Percentiles rank a stretch among this genome's conserved stretches.
Conservation (phyloP, 2,888 invertebrate genomes). For the Acanthosepion lycidas region DNA sequence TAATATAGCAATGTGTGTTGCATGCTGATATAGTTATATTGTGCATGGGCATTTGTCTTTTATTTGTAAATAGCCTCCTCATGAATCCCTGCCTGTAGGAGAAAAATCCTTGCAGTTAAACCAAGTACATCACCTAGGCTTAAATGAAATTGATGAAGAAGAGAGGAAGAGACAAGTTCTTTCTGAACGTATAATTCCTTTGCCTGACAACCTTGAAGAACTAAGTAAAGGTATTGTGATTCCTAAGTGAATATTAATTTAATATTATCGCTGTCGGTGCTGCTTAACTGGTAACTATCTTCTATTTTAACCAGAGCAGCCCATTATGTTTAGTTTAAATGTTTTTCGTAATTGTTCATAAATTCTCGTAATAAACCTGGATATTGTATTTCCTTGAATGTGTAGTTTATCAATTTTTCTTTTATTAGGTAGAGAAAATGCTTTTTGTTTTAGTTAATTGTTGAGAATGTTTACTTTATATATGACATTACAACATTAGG, state of each 20-base stretch:
- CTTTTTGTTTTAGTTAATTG: neutral
- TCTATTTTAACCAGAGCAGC: neutral
- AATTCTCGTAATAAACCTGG: neutral
- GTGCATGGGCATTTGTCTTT: conserved; percentile 47
- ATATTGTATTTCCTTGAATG: conserved; percentile 21
- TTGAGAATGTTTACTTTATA: neutral
- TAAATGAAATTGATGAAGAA: conserved; percentile 52
- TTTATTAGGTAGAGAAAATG: neutral
- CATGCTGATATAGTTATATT: conserved; percentile 25
- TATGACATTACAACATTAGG: neutral
- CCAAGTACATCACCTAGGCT: neutral
- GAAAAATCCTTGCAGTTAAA: conserved; percentile 33
- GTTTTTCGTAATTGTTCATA: conserved; percentile 15
- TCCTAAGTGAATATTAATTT: neutral
- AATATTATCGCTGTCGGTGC: neutral
- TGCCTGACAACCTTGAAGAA: conserved; percentile 59
- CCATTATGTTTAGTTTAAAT: neutral
- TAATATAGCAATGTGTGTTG: neutral
- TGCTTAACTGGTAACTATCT: neutral
- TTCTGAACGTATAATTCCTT: conserved; percentile 54
- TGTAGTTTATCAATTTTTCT: neutral
- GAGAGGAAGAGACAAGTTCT: conserved; percentile 54
- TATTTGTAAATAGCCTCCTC: conserved; percentile 51
- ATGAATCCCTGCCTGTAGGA: conserved; percentile 51
- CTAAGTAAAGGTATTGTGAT: conserved; percentile 58